A percentile compares a stretch with the other conserved stretches of the same genome.
These are phyloP conservation scores for Cydia amplana DNA, from an alignment of 1,140 invertebrate genomes.

Conservation along the genomic window DNA sequence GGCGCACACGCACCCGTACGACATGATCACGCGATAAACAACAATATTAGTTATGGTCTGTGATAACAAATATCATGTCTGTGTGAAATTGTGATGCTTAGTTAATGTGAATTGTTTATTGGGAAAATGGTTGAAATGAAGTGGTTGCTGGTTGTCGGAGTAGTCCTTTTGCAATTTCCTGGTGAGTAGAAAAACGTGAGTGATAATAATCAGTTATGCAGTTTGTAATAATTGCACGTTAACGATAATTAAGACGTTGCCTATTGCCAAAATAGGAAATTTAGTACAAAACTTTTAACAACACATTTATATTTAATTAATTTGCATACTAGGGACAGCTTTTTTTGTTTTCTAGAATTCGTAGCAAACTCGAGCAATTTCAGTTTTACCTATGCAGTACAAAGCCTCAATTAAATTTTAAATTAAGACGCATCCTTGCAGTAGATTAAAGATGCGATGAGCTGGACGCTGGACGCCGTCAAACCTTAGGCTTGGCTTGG, in stretches of 20 bases:
- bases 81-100: slow-evolving; percentile 21
- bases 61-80: slow-evolving; percentile 26
- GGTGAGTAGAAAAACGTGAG: slow-evolving; percentile 49
- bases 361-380: no score
- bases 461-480: no score
- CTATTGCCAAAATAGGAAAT: no score
- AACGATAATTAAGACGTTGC: not conserved
- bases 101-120: slow-evolving; percentile 44
- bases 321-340: no score
- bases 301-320: no score
- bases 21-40: not conserved
- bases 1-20: slow-evolving; percentile 57
- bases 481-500: no score
- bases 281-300: no score
- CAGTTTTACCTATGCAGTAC: no score
- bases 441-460: no score
- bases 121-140: slow-evolving; percentile 63
- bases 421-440: no score
- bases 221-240: not conserved
- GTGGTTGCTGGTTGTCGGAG: slow-evolving; percentile 80
- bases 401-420: no score
- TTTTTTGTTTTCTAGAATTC: no score
- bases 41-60: slow-evolving; percentile 8
- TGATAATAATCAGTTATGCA: not conserved
- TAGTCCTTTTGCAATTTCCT: slow-evolving; percentile 59